Evolutionary conservation across 2,113 vertebrate genomes (phyloP).

Genomic region (Cottus gobio): DNA sequence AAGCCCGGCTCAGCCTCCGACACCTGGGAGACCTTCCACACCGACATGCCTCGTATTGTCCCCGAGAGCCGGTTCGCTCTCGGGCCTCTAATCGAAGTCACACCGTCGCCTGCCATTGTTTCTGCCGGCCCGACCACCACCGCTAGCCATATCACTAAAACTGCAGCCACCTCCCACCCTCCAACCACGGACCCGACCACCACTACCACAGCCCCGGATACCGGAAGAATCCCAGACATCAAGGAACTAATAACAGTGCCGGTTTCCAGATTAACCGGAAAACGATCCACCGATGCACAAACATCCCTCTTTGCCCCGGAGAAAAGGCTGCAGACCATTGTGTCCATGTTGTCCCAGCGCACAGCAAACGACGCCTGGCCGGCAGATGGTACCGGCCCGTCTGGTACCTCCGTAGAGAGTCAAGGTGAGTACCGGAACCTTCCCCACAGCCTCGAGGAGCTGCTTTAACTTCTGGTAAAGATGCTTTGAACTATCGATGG

Average conservation of each 20-base stretch:
- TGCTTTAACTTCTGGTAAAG: neutral
- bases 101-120: constrained; percentile 56
- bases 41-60: constrained; percentile 59
- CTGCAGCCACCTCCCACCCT: constrained; percentile 51
- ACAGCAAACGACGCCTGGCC: constrained; percentile 69
- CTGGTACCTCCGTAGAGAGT: constrained; percentile 65
- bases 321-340: constrained; percentile 74
- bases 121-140: constrained; percentile 31
- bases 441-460: neutral
- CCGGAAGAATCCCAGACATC: constrained; percentile 7
- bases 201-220: constrained; percentile 20
- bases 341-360: constrained; percentile 71
- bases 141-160: constrained; percentile 23
- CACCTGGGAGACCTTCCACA: constrained; percentile 54
- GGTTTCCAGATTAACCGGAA: constrained; percentile 30
- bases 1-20: constrained; percentile 71
- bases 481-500: neutral
- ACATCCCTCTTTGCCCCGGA: constrained; percentile 58
- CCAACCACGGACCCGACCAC: constrained; percentile 45
- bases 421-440: constrained; percentile 78
- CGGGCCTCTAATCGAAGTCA: constrained; percentile 39
- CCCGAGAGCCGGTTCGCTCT: constrained; percentile 49
- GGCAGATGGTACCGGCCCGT: constrained; percentile 55
- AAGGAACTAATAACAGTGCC: constrained; percentile 26
- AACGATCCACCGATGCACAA: constrained; percentile 63